Evolutionary conservation across 1,140 invertebrate species (phyloP).

Genomic region (Apocrypta bakeri): DNA sequence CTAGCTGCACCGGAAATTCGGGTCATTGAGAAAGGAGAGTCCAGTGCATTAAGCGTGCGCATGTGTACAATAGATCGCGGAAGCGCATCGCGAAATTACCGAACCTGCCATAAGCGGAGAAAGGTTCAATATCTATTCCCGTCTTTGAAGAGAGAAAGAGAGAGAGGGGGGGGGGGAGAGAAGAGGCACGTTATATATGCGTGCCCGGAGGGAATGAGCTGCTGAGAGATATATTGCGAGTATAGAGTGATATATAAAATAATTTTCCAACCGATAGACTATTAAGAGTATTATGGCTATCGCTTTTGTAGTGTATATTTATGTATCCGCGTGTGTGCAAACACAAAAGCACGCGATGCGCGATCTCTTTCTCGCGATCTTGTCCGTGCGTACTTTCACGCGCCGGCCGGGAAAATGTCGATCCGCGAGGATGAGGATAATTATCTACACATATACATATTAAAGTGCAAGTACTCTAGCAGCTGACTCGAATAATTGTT

Average conservation of each 20-base stretch:
- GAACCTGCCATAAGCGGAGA: neutral
- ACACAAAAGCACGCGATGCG: neutral
- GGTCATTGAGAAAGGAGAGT: slow-evolving; percentile 22
- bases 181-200: no score
- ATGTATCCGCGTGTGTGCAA: neutral
- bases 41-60: neutral
- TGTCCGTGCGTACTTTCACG: neutral
- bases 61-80: slow-evolving; percentile 3
- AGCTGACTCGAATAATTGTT: no score
- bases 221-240: neutral
- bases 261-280: neutral
- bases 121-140: slow-evolving; percentile 13
- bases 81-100: slow-evolving; percentile 20
- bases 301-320: neutral
- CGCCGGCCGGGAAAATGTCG: neutral
- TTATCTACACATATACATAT: neutral
- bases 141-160: neutral
- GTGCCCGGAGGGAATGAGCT: neutral
- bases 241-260: neutral
- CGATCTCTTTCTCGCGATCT: neutral
- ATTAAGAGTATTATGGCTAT: neutral
- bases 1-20: slow-evolving; percentile 32
- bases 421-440: neutral
- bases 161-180: neutral
- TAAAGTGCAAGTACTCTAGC: no score